phyloP scores from a whole-genome alignment of 2,797 vertebrate genomes.

The Channallabes apus region DNA sequence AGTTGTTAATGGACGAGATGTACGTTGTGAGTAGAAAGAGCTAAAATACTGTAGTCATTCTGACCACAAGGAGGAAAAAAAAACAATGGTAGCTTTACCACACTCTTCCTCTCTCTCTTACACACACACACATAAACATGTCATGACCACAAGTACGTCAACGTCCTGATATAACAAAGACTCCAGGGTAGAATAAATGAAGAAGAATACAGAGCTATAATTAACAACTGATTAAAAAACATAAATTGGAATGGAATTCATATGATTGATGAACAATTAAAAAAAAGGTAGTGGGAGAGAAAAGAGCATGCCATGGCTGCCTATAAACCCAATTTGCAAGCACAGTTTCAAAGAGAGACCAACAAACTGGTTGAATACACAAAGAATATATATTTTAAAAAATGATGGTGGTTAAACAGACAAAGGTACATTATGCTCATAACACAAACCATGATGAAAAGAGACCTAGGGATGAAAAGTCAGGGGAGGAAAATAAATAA shows the following conservation, averaged over 20 bases:
- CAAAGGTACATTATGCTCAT: not conserved
- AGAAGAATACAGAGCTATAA: constrained; percentile 63
- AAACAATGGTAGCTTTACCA: not conserved
- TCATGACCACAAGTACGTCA: not conserved
- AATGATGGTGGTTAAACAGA: constrained; percentile 22
- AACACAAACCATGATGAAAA: not conserved
- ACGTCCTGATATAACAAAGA: constrained; percentile 17
- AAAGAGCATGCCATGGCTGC: not conserved
- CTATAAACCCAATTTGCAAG: constrained; percentile 2
- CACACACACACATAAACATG: not conserved
- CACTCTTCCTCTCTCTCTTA: no score
- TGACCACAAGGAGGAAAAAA: not conserved
- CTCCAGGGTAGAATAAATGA: not conserved
- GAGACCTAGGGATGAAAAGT: not conserved
- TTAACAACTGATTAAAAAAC: constrained; percentile 78
- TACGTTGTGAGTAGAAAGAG: not conserved
- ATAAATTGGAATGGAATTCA: constrained; percentile 66
- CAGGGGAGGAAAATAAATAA: not conserved
- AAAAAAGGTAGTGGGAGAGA: constrained; percentile 39
- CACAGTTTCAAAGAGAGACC: not conserved
- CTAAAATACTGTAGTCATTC: not conserved
- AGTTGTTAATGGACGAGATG: not conserved
- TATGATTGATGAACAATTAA: constrained; percentile 65
- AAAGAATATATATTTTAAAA: not conserved
- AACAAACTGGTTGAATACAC: constrained; percentile 2